Percentiles rank a stretch among this genome's conserved stretches.
phyloP scores from a whole-genome alignment of 2,888 invertebrate genomes.

The Nomada fabriciana region DNA sequence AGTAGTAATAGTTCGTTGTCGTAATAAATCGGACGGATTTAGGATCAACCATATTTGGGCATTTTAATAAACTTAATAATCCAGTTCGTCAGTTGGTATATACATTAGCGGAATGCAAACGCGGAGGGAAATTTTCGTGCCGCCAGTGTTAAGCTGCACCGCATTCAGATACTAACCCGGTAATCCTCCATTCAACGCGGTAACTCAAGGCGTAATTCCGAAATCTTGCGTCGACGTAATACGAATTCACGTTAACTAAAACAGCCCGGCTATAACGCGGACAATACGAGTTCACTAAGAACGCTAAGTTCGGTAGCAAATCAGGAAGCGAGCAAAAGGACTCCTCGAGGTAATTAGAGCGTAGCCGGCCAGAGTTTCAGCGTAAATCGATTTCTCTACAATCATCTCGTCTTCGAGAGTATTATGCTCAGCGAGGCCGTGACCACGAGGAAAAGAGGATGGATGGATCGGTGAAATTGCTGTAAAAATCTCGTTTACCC shows the following conservation, averaged over 20 bases:
- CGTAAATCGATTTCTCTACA: constrained; percentile 18
- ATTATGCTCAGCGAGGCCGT: neutral
- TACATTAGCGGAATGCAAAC: too few species aligned
- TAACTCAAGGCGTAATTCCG: neutral
- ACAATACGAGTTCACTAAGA: constrained; percentile 5
- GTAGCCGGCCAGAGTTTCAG: neutral
- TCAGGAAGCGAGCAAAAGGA: neutral
- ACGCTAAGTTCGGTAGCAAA: constrained; percentile 2
- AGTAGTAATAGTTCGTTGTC: too few species aligned
- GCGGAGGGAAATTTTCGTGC: too few species aligned
- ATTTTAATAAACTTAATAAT: too few species aligned
- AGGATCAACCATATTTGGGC: too few species aligned
- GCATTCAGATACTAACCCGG: neutral
- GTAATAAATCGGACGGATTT: too few species aligned
- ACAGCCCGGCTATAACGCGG: neutral
- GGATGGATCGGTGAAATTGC: neutral
- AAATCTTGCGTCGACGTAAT: neutral
- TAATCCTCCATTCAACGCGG: neutral
- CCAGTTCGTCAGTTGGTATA: too few species aligned
- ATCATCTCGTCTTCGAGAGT: constrained; percentile 4
- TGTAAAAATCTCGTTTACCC: neutral
- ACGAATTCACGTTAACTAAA: neutral
- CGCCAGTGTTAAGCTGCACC: neutral
- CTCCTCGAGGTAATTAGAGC: constrained; percentile 6
- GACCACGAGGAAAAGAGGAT: neutral